A percentile compares a stretch with the other conserved stretches of the same genome.
These are phyloP conservation scores for Gallinago jamesoni DNA, from an alignment of 2,113 vertebrate species.

Conservation along the genomic window DNA sequence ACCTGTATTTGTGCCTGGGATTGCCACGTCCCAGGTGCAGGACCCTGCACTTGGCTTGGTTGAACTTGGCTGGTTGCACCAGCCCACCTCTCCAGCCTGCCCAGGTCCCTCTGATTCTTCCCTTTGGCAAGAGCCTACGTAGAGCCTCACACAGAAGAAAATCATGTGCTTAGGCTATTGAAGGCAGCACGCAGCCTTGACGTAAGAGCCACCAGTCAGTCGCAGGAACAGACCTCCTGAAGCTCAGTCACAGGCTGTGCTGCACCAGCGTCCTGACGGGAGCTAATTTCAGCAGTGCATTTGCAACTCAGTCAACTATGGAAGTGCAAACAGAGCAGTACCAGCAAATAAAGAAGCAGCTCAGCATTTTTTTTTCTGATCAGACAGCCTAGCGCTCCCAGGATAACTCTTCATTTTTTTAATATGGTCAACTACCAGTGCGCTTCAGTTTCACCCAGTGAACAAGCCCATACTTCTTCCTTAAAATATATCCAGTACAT, in stretches of 20 bases:
- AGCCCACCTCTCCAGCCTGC: too few relatives aligned
- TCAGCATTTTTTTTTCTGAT: background rate
- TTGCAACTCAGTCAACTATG: background rate
- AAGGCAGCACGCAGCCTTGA: background rate
- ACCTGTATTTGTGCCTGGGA: too few relatives aligned
- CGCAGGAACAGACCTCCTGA: background rate
- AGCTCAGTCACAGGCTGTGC: background rate
- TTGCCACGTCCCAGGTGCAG: too few relatives aligned
- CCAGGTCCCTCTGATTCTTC: background rate
- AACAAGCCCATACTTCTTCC: background rate
- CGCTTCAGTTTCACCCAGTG: background rate
- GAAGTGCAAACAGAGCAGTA: background rate
- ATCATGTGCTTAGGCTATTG: accelerated
- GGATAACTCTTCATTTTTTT: background rate
- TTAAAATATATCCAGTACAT: background rate
- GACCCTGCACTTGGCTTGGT: too few relatives aligned
- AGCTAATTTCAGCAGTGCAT: background rate
- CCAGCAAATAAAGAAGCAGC: background rate
- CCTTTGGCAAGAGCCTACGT: accelerated
- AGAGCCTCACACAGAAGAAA: accelerated
- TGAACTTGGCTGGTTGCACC: too few relatives aligned
- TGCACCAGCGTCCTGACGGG: accelerated
- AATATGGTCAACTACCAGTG: background rate
- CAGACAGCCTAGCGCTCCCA: background rate
- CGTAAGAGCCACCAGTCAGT: accelerated